Conservation (phyloP, 2,113 vertebrate genomes). For the Prolemur simus region DNA sequence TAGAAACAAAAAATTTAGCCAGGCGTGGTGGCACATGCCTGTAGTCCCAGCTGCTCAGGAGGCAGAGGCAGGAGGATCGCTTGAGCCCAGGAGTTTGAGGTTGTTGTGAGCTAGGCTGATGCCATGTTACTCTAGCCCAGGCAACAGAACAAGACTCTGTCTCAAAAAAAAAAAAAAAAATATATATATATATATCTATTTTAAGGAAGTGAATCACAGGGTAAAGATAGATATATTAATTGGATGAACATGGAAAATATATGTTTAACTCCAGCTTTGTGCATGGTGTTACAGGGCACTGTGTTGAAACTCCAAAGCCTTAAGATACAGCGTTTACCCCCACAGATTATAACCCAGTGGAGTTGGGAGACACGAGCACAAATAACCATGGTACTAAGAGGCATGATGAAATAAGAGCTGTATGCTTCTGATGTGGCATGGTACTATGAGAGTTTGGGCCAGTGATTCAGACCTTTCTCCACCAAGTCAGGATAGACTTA, state of each 20-base stretch:
- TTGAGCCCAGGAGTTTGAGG: too few relatives aligned
- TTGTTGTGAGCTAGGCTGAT: too few relatives aligned
- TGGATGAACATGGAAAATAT: background rate
- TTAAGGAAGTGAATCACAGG: conserved; percentile 60
- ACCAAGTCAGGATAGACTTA: background rate
- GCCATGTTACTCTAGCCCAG: too few relatives aligned
- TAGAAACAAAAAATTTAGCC: too few relatives aligned
- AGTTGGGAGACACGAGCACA: background rate
- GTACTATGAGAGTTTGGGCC: background rate
- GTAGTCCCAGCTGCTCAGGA: too few relatives aligned
- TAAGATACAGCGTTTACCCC: background rate
- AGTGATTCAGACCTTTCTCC: background rate
- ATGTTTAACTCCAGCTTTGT: background rate
- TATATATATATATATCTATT: background rate
- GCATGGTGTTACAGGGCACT: background rate
- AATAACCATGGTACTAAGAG: background rate
- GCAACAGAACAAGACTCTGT: too few relatives aligned
- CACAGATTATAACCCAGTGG: background rate
- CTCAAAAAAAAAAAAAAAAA: too few relatives aligned
- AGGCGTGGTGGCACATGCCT: too few relatives aligned
- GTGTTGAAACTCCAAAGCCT: background rate
- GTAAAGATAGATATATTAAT: conserved; percentile 41
- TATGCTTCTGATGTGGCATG: background rate
- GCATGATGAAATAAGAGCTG: background rate
- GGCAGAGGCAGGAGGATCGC: too few relatives aligned